phyloP scores from a whole-genome alignment of 2,797 vertebrate genomes.

The Peromyscus attwateri region DNA sequence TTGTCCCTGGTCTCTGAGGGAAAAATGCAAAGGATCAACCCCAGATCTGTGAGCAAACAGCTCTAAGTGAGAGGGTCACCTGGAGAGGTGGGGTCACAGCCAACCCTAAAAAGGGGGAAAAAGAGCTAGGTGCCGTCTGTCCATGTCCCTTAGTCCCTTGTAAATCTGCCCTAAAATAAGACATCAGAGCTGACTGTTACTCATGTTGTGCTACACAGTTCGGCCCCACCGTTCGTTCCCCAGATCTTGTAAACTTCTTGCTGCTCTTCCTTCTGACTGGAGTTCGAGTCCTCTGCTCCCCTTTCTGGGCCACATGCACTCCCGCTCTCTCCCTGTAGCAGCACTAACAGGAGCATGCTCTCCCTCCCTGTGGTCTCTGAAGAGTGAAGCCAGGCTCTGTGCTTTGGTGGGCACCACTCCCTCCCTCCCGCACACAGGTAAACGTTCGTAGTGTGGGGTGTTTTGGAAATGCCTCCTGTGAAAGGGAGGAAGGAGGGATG shows the following conservation, averaged over 20 bases:
- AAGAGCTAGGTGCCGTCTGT: not conserved
- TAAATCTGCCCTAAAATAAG: slow-evolving; percentile 1
- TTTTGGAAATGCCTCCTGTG: slow-evolving; percentile 83
- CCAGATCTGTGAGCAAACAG: not conserved
- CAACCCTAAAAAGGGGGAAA: not conserved
- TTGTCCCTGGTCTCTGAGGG: slow-evolving; percentile 30
- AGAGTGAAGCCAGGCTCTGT: slow-evolving; percentile 76
- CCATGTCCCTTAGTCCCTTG: not conserved
- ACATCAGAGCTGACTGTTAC: not conserved
- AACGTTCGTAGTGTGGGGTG: slow-evolving; percentile 24
- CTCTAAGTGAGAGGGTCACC: not conserved
- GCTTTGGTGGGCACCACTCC: slow-evolving; percentile 85
- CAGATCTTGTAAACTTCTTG: slow-evolving; percentile 6
- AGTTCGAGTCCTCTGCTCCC: not conserved
- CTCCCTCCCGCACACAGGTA: slow-evolving; percentile 82
- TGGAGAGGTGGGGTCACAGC: not conserved
- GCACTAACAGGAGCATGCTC: not conserved
- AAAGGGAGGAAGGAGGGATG: slow-evolving; percentile 87
- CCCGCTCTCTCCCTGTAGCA: not conserved
- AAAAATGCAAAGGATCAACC: not conserved
- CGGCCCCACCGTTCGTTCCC: not conserved
- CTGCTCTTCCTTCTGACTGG: not conserved
- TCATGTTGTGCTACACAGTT: not conserved
- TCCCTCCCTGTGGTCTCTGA: not conserved
- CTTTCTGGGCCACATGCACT: not conserved